phyloP scores from a whole-genome alignment of 2,113 vertebrate species.

The Glaucidium brasilianum region DNA sequence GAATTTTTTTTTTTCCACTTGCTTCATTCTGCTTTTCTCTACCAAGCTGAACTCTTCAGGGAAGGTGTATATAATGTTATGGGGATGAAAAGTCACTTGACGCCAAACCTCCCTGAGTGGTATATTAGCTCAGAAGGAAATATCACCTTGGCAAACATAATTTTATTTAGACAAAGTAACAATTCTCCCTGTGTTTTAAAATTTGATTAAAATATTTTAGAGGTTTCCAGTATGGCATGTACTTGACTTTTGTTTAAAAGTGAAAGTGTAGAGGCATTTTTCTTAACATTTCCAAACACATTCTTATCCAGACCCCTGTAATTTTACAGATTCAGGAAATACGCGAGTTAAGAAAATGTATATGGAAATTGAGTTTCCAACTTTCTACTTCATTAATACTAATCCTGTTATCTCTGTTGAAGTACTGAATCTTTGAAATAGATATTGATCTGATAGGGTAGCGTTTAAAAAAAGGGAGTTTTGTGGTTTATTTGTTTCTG shows the following conservation, averaged over 20 bases:
- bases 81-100: background rate
- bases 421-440: background rate
- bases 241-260: background rate
- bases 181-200: background rate
- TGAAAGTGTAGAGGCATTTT: background rate
- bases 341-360: background rate
- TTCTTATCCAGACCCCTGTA: background rate
- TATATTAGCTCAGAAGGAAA: background rate
- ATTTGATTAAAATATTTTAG: background rate
- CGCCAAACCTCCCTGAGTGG: background rate
- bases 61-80: background rate
- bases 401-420: background rate
- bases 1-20: background rate
- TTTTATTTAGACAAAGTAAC: background rate
- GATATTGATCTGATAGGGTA: background rate
- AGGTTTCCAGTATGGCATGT: background rate
- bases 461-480: background rate
- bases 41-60: background rate
- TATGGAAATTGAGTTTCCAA: background rate
- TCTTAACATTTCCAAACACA: background rate
- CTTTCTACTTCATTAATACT: background rate
- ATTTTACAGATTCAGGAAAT: background rate
- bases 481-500: background rate
- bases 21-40: background rate
- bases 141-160: background rate